Evolutionary conservation across 1,140 invertebrate genomes (phyloP), one percentile per base, ranked within the genome.

Genomic region (Aphidius ervi): DNA sequence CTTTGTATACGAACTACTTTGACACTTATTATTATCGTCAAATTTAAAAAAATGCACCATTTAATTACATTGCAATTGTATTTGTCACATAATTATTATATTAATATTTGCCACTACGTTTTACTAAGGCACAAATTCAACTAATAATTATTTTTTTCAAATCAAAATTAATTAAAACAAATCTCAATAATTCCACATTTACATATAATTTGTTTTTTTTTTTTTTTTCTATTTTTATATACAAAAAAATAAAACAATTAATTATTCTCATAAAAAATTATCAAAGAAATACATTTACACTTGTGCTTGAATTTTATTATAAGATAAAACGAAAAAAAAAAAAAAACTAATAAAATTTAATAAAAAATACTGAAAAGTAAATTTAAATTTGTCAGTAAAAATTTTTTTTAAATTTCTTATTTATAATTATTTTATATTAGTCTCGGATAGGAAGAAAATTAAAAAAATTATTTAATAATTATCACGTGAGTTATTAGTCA

Each of bases 81-180:
- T 42, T 10, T 46, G 5, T 48, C n/a, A 53, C 40, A 42, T 42
- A 20, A 59, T 55, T 40, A 39, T 31, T 37, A 47, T n/a, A 54
- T 37, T 9, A 23, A 52, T 20, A 39, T 41, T 54, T 40, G 40
- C 40, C 42, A 54, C 42, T 39, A 54, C 52, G 39, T 56, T 50
- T 42, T 31, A 61, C 59, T 61, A 61, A 61, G 59, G 59, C 59
- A 61, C 59, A 46, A 47, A 41, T 56, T 48, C 39, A 40, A 56
- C 56, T 39, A 20, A 16, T 43, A 55, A 23, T 53, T 46, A 31
- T 46, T 20, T 43, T 52, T 42, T 23, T 3, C 4, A 1, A 31
- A 31, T 31, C 23, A 31, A 31, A 31, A 31, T 43, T 52, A 58
- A n/a, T n/a, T 42, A 50, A 50, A 10, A 54, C n/a, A 53, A 5